Evolutionary conservation across 2,113 vertebrate genomes (phyloP).

Genomic region (Oplegnathus fasciatus): DNA sequence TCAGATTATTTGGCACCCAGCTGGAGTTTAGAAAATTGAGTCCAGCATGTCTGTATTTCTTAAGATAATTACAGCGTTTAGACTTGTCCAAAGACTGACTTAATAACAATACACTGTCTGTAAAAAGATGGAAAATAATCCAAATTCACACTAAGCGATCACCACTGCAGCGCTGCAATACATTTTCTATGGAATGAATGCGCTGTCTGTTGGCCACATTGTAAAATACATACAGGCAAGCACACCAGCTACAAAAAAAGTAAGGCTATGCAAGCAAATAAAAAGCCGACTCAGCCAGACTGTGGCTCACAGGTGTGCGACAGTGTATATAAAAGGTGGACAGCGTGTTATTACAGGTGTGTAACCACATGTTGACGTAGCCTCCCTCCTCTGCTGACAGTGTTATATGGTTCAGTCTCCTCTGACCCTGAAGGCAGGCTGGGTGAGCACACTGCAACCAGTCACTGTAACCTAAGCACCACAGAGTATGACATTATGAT

Average conservation of each 20-base stretch:
- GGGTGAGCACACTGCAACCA: slow-evolving; percentile 37
- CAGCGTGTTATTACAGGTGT: slow-evolving; percentile 76
- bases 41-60: slow-evolving; percentile 26
- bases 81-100: slow-evolving; percentile 10
- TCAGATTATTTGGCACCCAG: slow-evolving; percentile 14
- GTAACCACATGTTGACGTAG: slow-evolving; percentile 65
- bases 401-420: slow-evolving; percentile 50
- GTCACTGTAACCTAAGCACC: slow-evolving; percentile 43
- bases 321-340: slow-evolving; percentile 48
- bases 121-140: slow-evolving; percentile 25
- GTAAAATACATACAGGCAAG: slow-evolving; percentile 20
- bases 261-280: slow-evolving; percentile 57
- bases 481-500: slow-evolving; percentile 45
- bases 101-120: slow-evolving; percentile 30
- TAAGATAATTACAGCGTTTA: not conserved
- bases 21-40: slow-evolving; percentile 29
- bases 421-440: slow-evolving; percentile 54
- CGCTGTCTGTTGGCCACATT: slow-evolving; percentile 41
- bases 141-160: not conserved
- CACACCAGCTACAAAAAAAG: slow-evolving; percentile 38
- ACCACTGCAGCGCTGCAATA: slow-evolving; percentile 2
- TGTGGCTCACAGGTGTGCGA: slow-evolving; percentile 66
- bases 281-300: slow-evolving; percentile 58
- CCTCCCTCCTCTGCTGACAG: slow-evolving; percentile 66
- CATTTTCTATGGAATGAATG: slow-evolving; percentile 47